These are phyloP conservation scores for Brachionus koreanus DNA, from an alignment of 1,140 invertebrate species.

Conservation along the genomic window DNA sequence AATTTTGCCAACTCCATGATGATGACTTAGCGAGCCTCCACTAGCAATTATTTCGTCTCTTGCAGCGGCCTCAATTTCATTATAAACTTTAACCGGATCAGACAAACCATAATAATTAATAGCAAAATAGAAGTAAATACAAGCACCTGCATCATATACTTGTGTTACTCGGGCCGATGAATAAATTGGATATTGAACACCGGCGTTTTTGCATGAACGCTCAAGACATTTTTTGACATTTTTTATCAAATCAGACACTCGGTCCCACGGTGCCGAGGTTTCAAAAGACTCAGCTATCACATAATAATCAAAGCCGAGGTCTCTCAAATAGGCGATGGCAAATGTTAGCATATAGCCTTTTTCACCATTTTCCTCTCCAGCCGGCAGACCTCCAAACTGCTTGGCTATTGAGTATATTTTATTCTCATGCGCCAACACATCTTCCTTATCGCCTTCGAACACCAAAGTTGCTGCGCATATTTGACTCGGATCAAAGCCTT, in stretches of 20 bases:
- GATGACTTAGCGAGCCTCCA: constrained; percentile 89
- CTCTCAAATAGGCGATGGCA: constrained; percentile 95
- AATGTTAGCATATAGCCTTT: constrained; percentile 92
- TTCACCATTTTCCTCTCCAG: constrained; percentile 86
- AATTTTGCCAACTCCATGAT: constrained; percentile 92
- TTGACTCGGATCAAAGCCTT: constrained; percentile 75
- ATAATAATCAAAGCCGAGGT: constrained; percentile 80
- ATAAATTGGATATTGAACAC: constrained; percentile 59
- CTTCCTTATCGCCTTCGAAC: constrained; percentile 69
- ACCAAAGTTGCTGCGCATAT: constrained; percentile 87
- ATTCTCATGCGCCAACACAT: constrained; percentile 74
- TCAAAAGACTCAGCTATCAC: constrained; percentile 94
- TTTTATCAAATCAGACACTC: constrained; percentile 45
- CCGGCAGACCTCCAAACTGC: constrained; percentile 69
- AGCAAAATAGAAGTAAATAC: constrained; percentile 96
- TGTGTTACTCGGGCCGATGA: constrained; percentile 73
- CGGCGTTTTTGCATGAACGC: constrained; percentile 67
- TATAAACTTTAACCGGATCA: constrained; percentile 76
- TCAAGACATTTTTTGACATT: constrained; percentile 46
- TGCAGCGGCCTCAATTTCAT: constrained; percentile 64
- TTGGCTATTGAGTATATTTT: constrained; percentile 76
- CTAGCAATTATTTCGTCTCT: constrained; percentile 68
- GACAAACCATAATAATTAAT: constrained; percentile 70
- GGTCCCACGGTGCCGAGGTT: constrained; percentile 92
- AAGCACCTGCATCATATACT: constrained; percentile 92